phyloP scores from a whole-genome alignment of 2,888 invertebrate genomes.

The Cosmopolites sordidus region DNA sequence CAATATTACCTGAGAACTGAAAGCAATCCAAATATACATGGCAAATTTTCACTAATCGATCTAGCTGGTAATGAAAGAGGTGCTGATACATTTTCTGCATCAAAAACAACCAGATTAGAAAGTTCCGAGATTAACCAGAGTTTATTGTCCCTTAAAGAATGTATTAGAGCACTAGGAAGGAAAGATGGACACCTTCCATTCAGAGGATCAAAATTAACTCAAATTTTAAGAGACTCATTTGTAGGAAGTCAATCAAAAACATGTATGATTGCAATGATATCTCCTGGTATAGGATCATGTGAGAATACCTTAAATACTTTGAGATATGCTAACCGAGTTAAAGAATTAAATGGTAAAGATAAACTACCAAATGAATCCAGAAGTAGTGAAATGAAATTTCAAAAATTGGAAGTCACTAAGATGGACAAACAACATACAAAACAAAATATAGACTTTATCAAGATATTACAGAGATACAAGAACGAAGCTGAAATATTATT shows the following conservation, averaged over 20 bases:
- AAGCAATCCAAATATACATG: slow-evolving; percentile 73
- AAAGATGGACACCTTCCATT: slow-evolving; percentile 96
- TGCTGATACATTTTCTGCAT: slow-evolving; percentile 94
- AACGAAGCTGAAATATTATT: slow-evolving; percentile 70
- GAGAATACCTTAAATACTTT: slow-evolving; percentile 98
- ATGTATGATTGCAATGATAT: slow-evolving; percentile 99
- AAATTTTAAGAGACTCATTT: slow-evolving; percentile 90
- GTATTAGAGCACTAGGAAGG: slow-evolving; percentile 91
- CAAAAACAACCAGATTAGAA: slow-evolving; percentile 91
- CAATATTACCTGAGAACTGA: slow-evolving; percentile 81
- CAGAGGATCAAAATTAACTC: slow-evolving; percentile 92
- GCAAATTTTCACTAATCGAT: slow-evolving; percentile 98
- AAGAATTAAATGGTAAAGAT: slow-evolving; percentile 73
- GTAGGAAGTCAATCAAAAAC: slow-evolving; percentile 96
- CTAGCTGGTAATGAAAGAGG: slow-evolving; percentile 96
- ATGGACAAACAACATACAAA: slow-evolving; percentile 80
- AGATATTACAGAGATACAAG: slow-evolving; percentile 63
- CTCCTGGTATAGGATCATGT: slow-evolving; percentile 91
- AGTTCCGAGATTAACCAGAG: slow-evolving; percentile 97
- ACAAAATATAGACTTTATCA: slow-evolving; percentile 73
- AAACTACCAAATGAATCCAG: neutral
- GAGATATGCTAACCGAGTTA: slow-evolving; percentile 95
- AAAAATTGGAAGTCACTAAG: slow-evolving; percentile 11
- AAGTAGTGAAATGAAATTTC: neutral
- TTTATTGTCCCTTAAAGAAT: slow-evolving; percentile 95